These are phyloP conservation scores for Aspidapion aeneum DNA, from an alignment of 2,888 invertebrate species.

Conservation along the genomic window DNA sequence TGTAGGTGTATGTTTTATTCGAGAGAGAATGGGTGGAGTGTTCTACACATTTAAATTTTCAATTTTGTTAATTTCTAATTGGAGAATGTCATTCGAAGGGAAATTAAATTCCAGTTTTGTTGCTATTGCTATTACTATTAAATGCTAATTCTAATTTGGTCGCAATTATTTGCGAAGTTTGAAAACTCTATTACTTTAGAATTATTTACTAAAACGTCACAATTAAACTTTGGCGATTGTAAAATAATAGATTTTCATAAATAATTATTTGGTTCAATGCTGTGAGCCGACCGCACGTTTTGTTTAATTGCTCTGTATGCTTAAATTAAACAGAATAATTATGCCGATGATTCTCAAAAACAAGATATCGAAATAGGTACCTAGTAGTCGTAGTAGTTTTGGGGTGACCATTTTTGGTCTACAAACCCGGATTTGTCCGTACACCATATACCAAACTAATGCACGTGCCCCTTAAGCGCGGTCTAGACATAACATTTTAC, in stretches of 20 bases:
- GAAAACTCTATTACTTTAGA: neutral
- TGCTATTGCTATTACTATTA: neutral
- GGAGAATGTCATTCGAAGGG: neutral
- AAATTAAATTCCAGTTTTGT: neutral
- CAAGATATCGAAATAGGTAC: too few relatives aligned
- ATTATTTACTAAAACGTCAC: neutral
- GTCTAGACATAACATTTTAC: too few relatives aligned
- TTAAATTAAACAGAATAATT: neutral
- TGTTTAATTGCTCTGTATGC: neutral
- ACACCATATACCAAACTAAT: too few relatives aligned
- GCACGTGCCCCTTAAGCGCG: too few relatives aligned
- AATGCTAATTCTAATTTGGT: neutral
- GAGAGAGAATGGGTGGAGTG: too few relatives aligned
- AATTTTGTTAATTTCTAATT: neutral
- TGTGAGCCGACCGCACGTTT: neutral
- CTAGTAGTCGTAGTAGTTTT: too few relatives aligned
- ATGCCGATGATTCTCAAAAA: neutral
- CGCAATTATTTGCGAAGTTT: neutral
- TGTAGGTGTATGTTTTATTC: too few relatives aligned
- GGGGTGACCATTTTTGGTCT: too few relatives aligned
- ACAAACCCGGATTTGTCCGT: too few relatives aligned
- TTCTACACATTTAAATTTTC: too few relatives aligned
- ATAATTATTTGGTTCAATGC: neutral
- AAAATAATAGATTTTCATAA: neutral
- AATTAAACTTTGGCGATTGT: neutral